Evolutionary conservation across 2,888 invertebrate genomes (phyloP), one percentile per base, ranked within the genome.

Genomic region (Adelognathus sp.): DNA sequence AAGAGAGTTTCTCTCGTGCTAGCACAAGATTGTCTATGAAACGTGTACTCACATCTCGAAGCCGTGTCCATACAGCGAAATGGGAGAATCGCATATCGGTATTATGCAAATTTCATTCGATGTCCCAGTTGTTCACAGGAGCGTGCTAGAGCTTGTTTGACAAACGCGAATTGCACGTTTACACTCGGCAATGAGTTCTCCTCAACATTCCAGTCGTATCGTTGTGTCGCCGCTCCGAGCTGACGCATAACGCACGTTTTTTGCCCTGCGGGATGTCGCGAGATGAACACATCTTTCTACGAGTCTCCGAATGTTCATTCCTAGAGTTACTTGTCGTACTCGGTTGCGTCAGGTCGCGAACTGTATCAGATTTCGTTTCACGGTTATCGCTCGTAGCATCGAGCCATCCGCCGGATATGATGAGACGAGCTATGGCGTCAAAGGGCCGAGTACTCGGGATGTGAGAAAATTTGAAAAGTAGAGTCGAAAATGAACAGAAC

Each of bases 111-210:
- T 76, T 74, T 58, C 36, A 75, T 67, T 74, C 79, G 72, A 79
- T 52, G 81, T 80, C 73, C 83, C 80, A 80, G 83, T 81, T 83
- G 80, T 81, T 79, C 80, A 77, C 73, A 73, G 66, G 73, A 75
- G 82, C 81, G 73, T 78, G 64, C 52, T 54, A 58, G 72, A 73
- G 76, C 61, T 66, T 73, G 36, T 44, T 54, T 54, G 44, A 60
- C 69, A 9, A 58, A 52, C 31, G 7, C 14, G 54, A 27, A 11
- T 11, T 14, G 41, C 39, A 18, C 11, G 39, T 18, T 50, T 24
- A 60, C 29, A 29, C 41, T 39, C 16, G 54, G 54, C 67, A 41
- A 67, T 67, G 67, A 67, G 54, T 54, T 52, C 67, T 54, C 54
- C 14, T 52, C n/a, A 29, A 9, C 16, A 21, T 5, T 39, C 41